Percentiles rank a stretch among this genome's conserved stretches.
Evolutionary conservation across 2,113 vertebrate species (phyloP).

Genomic region (Anas platyrhynchos): DNA sequence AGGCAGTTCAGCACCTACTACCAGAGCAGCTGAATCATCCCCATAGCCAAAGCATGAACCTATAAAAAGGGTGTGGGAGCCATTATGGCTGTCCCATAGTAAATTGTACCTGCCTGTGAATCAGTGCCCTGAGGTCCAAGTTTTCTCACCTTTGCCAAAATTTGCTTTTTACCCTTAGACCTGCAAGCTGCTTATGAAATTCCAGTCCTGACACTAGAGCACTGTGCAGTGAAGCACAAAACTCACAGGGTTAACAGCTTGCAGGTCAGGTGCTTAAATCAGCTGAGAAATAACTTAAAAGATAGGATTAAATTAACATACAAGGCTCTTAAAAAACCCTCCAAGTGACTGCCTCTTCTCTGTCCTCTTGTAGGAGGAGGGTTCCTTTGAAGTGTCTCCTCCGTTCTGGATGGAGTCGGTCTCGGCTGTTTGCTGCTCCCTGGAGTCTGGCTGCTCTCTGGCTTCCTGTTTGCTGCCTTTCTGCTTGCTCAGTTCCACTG

Average conservation of each 20-base stretch:
- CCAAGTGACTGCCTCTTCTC: slow-evolving; percentile 94
- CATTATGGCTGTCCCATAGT: not conserved
- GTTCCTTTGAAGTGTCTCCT: slow-evolving; percentile 68
- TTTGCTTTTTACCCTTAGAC: not conserved
- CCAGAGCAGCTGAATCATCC: not conserved
- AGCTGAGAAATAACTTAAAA: not conserved
- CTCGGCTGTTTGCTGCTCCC: not conserved
- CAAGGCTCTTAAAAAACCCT: slow-evolving; percentile 91
- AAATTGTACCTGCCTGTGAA: not conserved
- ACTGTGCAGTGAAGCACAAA: not conserved
- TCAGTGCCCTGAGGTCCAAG: not conserved
- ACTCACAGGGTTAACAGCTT: fast-evolving
- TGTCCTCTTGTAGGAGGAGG: slow-evolving; percentile 73
- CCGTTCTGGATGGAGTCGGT: slow-evolving; percentile 68
- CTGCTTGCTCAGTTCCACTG: slow-evolving; percentile 45
- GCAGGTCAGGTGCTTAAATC: not conserved
- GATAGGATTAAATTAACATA: slow-evolving; percentile 61
- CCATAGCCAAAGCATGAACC: not conserved
- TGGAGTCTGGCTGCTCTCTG: slow-evolving; percentile 45
- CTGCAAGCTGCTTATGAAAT: not conserved
- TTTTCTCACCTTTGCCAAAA: not conserved
- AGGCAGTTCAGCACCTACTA: not conserved
- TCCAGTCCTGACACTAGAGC: not conserved
- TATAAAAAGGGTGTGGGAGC: not conserved
- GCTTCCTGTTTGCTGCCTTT: slow-evolving; percentile 64